Base-by-base conservation (phyloP, 2,888 invertebrate species). In the Ormia ochracea region DNA sequence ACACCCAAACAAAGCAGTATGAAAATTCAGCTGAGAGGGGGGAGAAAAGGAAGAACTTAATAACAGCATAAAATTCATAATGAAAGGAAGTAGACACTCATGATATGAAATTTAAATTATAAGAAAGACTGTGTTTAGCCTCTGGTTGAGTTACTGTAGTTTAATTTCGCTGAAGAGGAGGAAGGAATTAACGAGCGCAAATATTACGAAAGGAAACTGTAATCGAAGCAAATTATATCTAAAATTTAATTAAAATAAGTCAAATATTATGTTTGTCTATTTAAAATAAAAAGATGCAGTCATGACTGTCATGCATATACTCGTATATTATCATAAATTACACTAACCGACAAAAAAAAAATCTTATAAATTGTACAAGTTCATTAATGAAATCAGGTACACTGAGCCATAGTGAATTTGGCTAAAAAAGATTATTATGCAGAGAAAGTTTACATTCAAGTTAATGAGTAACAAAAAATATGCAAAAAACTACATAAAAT, bases 61-160 rank as follows among this genome's bases (percentile, higher is more conserved):
- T 77, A 65, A 70, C 38, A 56, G 31, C 38, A 63, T 21, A 31
- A 36, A 31, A 41, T 41, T 63, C n/a, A 65, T 45, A 68, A 52
- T n/a, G 21, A 77, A 54, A 56, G 69, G 69, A 70, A 77, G 56
- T 77, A 33, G 45, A 48, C 41, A 66, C 74, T 74, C 41, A 66
- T 50, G 26, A 58, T 38, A 58, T 66, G 19, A 50, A 65, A 58
- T 74, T 19, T 52, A 41, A 52, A 61, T 61, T 72, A 9, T 41
- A 56, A 28, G 28, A 21, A 56, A 3, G 23, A 4, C 41, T 72
- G 31, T 28, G n/a, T n/a, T n/a, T n/a, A 41, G 4, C 21, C n/a
- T n/a, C 52, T 33, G 6, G 31, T 43, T 69, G 23, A 45, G 36
- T 19, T 41, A 54, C n/a, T 66, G 17, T 38, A 28, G 33, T 36